Evolutionary conservation across 1,140 invertebrate species (phyloP).

Genomic region (Acyrthosiphon pisum): DNA sequence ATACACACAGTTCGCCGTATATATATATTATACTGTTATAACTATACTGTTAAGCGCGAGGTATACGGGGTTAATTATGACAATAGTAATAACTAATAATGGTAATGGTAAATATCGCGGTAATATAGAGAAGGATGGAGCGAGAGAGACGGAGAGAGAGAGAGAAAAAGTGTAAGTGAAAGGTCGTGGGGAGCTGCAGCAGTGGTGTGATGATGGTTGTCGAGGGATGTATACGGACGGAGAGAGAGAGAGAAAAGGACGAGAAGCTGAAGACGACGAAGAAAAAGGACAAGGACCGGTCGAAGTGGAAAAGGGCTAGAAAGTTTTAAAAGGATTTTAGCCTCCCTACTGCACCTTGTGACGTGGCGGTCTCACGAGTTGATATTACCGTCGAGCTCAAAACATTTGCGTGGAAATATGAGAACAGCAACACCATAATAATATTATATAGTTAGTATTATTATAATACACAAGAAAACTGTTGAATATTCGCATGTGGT

Average conservation of each 20-base stretch:
- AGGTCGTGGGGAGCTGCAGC: not conserved
- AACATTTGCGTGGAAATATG: conserved; percentile 2
- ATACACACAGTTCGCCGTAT: not conserved
- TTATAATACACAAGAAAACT: conserved; percentile 17
- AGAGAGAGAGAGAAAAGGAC: not conserved
- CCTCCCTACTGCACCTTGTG: not conserved
- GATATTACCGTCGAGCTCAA: not conserved
- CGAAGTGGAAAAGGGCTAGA: not conserved
- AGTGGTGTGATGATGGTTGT: not conserved
- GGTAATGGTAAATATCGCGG: conserved; percentile 37
- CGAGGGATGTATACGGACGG: not conserved
- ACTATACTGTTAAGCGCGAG: not conserved
- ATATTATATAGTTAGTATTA: not conserved
- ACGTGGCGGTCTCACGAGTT: not conserved
- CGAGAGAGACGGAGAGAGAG: not conserved
- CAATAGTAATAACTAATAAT: conserved; percentile 41
- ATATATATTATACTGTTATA: conserved; percentile 12
- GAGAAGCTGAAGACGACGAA: not conserved
- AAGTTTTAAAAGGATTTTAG: conserved; percentile 48
- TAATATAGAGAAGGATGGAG: too few species aligned
- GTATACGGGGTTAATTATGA: conserved; percentile 42
- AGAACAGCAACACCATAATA: not conserved
- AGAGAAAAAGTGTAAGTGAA: not conserved
- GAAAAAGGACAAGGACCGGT: not conserved
- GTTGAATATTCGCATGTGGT: conserved; percentile 19